Percentiles rank a stretch among this genome's conserved stretches.
These are phyloP conservation scores for Nysson spinosus DNA, from an alignment of 2,888 invertebrate genomes.

Conservation along the genomic window DNA sequence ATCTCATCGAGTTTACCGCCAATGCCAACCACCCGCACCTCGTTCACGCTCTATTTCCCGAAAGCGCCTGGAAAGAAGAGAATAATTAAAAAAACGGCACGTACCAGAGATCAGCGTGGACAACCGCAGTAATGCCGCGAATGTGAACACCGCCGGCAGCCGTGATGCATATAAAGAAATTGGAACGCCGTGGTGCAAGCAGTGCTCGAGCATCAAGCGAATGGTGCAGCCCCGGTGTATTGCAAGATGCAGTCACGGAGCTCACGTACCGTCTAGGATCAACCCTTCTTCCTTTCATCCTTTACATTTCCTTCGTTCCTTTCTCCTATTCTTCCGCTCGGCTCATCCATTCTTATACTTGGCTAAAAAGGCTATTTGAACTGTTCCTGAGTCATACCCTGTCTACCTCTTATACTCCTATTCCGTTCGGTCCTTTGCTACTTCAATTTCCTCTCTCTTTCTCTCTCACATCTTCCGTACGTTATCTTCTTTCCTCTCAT, in stretches of 20 bases:
- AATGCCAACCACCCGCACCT: neutral
- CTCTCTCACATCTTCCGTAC: conserved; percentile 4
- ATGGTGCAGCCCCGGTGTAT: conserved; percentile 1
- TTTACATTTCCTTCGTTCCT: conserved; percentile 23
- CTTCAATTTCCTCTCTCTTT: conserved; percentile 7
- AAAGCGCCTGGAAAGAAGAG: neutral
- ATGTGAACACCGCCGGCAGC: conserved; percentile 25
- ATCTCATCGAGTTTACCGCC: neutral
- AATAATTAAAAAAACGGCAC: conserved; percentile 33
- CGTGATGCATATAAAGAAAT: conserved; percentile 48
- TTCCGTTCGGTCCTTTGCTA: neutral
- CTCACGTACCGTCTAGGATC: conserved; percentile 44
- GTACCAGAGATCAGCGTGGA: conserved; percentile 23
- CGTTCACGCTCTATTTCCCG: conserved; percentile 12
- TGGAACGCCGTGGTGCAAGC: conserved; percentile 38
- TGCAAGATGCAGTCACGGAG: conserved; percentile 2
- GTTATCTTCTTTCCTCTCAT: conserved; percentile 6
- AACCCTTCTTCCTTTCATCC: conserved; percentile 27
- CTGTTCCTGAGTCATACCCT: too few relatives aligned
- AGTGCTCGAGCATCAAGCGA: conserved; percentile 3
- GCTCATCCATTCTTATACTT: neutral
- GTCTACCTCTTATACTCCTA: too few relatives aligned
- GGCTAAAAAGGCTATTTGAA: too few relatives aligned
- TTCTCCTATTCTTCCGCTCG: neutral
- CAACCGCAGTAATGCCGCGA: conserved; percentile 28